Evolutionary conservation across 37 sponge, comb jelly and placozoan genomes (phyloP), one percentile per base, ranked within the genome.

Genomic region (Lycopodina hypogea): DNA sequence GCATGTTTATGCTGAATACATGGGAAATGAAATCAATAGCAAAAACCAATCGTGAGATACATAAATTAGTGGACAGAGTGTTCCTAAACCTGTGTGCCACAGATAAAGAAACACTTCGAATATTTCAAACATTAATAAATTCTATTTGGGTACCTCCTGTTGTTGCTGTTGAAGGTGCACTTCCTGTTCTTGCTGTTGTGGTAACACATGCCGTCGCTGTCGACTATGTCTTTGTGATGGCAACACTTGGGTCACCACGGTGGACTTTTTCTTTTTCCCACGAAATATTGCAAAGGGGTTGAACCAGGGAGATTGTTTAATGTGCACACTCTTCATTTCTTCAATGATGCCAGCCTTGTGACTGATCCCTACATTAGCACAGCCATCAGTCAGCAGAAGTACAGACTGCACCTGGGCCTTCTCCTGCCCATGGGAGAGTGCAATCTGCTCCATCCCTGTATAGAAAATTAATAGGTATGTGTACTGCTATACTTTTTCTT

Each of bases 351-450:
- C 86, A 0, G 76, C 79, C 40, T 61, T 74, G 21, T 24, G 57
- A 6, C 81, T 79, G 58, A 93, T 74, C 0, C 96, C 93, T 22
- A 67, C 53, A 55, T 92, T 92, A 19, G 96, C 96, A 30, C 86
- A 75, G 21, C 96, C 96, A 70, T 96, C 96, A 42, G 96, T 96
- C 45, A 96, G 70, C 69, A 96, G 82, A 9, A 96, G 86, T 17
- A 96, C 93, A 21, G 96, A 92, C 45, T 90, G 87, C 26, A 96
- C 96, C 53, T 92, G 30, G 32, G 91, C 89, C 67, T 75, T 90
- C 53, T 38, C 68, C n/a, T n/a, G n/a, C n/a, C n/a, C n/a, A n/a
- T n/a, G n/a, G n/a, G 81, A 69, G 9, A 23, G 40, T 48, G 51
- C 75, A 29, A 94, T 51, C 69, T 85, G 75, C 64, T 91, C 76